Base-by-base conservation (phyloP, 2,888 invertebrate genomes). In the Lasioglossum calceatum region DNA sequence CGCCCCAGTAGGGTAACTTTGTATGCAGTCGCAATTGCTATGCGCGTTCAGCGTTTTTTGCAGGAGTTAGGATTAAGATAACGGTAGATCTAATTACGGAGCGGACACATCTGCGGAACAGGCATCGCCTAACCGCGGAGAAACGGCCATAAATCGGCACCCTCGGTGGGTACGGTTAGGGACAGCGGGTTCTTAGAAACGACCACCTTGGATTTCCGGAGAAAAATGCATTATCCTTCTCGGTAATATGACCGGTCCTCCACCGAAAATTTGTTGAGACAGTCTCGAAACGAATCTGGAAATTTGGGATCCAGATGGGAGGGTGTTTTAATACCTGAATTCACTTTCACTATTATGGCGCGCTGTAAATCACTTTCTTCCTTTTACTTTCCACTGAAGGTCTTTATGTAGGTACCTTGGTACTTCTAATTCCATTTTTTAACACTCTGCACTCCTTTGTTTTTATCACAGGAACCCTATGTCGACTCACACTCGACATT, bases 131-230 rank as follows among this genome's bases (percentile, higher is more conserved):
- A 19, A 67, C 64, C 27, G 50, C 10, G 36, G 47, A 64, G 75
- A 75, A 75, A 16, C 10, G 12, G 39, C 3, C 80, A 42, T 75
- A 80, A 75, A 80, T 80, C 39, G 74, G 47, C 64, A 80, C 64
- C 64, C 75, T 36, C 14, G 36, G 36, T 16, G 19, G 12, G 27
- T 27, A 67, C 36, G 10, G 44, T 16, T 44, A 44, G 42, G 42
- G 42, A 4, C 1, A 47, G n/a, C 39, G 36, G 27, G 47, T 79
- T 79, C 79, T 64, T 64, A 5, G 79, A 79, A 79, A 39, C n/a
- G 79, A n/a, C 74, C 74, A 74, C 64, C 74, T 61, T 74, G 47
- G 16, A 36, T 36, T 44, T 32, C 32, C 44, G 64, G 19, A 5
- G 16, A 16, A 72, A 36, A 74, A 19, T 7, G 16, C 61, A 8